phyloP scores from a whole-genome alignment of 2,888 invertebrate species.

The Thalpophila matura region DNA sequence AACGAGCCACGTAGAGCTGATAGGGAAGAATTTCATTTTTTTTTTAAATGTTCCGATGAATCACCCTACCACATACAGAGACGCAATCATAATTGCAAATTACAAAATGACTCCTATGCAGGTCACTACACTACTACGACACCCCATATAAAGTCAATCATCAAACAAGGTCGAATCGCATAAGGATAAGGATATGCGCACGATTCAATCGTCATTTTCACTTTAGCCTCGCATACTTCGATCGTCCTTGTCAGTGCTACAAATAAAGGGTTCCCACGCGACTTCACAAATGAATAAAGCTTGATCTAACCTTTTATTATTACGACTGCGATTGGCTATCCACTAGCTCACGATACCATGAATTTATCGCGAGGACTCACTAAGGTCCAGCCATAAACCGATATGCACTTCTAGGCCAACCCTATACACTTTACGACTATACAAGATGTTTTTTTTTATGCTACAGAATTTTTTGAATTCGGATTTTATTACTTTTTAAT shows the following conservation, averaged over 20 bases:
- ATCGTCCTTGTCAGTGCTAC: constrained; percentile 52
- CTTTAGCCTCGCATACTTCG: constrained; percentile 26
- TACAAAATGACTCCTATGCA: constrained; percentile 15
- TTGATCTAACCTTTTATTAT: constrained; percentile 71
- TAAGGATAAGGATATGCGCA: constrained; percentile 31
- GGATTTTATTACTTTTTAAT: constrained; percentile 80
- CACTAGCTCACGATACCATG: constrained; percentile 70
- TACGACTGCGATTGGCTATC: constrained; percentile 76
- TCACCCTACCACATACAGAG: too few relatives aligned
- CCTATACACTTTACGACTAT: constrained; percentile 51
- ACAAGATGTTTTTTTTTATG: constrained; percentile 35
- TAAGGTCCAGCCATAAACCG: constrained; percentile 66
- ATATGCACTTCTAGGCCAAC: constrained; percentile 60
- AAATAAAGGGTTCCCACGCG: constrained; percentile 70
- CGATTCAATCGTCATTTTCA: constrained; percentile 39
- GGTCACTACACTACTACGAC: constrained; percentile 23
- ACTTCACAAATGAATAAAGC: constrained; percentile 65
- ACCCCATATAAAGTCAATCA: constrained; percentile 36
- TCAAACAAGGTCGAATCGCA: constrained; percentile 31
- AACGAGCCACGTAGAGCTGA: too few relatives aligned
- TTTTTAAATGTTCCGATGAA: too few relatives aligned
- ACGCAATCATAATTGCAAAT: neutral
- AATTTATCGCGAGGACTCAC: constrained; percentile 74
- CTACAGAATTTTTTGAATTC: constrained; percentile 67
- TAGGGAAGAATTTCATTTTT: too few relatives aligned